Evolutionary conservation across 2,113 vertebrate species (phyloP).

Genomic region (Lophotis ruficrista): DNA sequence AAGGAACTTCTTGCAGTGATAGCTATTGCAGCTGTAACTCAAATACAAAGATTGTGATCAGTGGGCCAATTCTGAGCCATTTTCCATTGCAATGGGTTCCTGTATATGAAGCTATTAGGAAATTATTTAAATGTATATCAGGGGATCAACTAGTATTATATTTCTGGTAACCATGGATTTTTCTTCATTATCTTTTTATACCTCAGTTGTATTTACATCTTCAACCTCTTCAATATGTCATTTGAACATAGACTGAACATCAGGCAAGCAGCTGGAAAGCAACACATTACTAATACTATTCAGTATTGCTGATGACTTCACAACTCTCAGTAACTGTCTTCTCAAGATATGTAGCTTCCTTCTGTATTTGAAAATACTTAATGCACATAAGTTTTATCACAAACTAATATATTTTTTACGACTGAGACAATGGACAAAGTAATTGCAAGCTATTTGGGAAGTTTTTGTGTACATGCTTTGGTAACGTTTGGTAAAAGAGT

Average conservation of each 20-base stretch:
- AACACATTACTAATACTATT: not conserved
- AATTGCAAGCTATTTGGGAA: not conserved
- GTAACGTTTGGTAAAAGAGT: not conserved
- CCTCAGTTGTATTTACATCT: not conserved
- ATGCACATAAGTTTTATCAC: not conserved
- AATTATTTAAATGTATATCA: not conserved
- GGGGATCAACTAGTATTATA: not conserved
- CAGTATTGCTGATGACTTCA: not conserved
- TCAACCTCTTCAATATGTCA: not conserved
- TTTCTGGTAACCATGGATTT: not conserved
- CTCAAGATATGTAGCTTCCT: not conserved
- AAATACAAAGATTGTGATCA: fast-evolving
- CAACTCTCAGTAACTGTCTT: not conserved
- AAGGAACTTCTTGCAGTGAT: not conserved
- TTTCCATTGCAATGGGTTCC: not conserved
- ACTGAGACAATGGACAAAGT: not conserved
- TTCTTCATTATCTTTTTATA: not conserved
- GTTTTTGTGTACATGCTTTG: not conserved
- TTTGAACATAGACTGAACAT: not conserved
- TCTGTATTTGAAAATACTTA: not conserved
- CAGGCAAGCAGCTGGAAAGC: not conserved
- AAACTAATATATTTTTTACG: not conserved
- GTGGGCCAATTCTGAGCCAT: not conserved
- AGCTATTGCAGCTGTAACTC: not conserved
- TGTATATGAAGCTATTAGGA: not conserved